Base-by-base conservation (phyloP, 1,140 invertebrate genomes). In the Littorina saxatilis region DNA sequence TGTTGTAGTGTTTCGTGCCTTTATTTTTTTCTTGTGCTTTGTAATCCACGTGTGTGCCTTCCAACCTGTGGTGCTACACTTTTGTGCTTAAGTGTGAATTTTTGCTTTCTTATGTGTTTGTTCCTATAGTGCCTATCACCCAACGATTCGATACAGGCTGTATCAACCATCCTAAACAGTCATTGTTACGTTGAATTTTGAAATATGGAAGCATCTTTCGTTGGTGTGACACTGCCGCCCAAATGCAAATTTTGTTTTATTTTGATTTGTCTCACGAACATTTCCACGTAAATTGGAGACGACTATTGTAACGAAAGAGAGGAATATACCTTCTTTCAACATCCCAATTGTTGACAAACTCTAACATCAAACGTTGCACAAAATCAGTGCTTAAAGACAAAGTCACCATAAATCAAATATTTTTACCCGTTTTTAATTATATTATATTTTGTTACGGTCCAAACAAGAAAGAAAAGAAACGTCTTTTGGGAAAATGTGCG, bases 1-100 rank as follows among this genome's bases (percentile, higher is more conserved):
- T 75, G 3, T 37, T 72, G 35, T 13, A n/a, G 5, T 72, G 5
- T 35, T 35, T 32, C n/a, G 23, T 27, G 68, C 39, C 7, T 72
- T 72, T 72, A n/a, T n/a, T 72, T 9, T 5, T 47, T 47, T 47
- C 43, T 47, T 47, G 43, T 47, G 43, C 43, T 47, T 5, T 47
- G 43, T 47, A 47, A 47, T 63, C 76, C 40, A 17, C 39, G 32
- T 9, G 37, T 78, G 76, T 78, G 76, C 76, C 39, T 78, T 78
- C 29, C 32, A 63, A 39, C 39, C 39, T 58, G 32, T 43, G 76
- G 55, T 78, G 76, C 39, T 75, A 55, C 0, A 37, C 66, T 68
- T 20, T 32, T 39, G 66, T 68, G 66, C 39, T 39, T 58, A 9
- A 13, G 29, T 39, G 35, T 68, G 35, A 40, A 39, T 39, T 37